phyloP scores from a whole-genome alignment of 64 coral and sea anemone genomes.

The Pocillopora verrucosa region DNA sequence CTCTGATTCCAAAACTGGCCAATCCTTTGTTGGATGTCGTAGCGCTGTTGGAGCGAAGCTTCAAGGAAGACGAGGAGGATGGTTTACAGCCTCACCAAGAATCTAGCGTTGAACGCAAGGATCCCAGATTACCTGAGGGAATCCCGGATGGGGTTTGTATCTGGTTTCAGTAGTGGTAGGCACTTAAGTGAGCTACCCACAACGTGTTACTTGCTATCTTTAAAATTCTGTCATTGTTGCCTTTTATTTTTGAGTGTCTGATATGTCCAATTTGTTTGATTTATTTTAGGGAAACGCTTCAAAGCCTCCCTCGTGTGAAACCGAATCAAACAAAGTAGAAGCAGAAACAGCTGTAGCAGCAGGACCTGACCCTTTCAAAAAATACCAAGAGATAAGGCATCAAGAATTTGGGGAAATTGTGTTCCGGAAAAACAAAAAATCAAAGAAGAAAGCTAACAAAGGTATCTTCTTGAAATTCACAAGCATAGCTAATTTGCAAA shows the following conservation, averaged over 20 bases:
- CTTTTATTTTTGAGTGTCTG: too few species aligned
- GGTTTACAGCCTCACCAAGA: not conserved
- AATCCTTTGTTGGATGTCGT: slow-evolving; percentile 72
- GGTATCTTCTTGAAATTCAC: not conserved
- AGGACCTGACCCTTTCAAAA: slow-evolving; percentile 23
- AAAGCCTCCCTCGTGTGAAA: not conserved
- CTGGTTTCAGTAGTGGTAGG: not conserved
- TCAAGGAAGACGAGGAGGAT: slow-evolving; percentile 14
- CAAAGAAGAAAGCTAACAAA: slow-evolving; percentile 60
- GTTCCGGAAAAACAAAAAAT: slow-evolving; percentile 63
- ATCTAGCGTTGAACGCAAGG: not conserved
- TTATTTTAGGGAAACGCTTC: too few species aligned
- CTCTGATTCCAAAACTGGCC: slow-evolving; percentile 75
- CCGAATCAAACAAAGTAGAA: not conserved
- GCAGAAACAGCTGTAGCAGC: not conserved
- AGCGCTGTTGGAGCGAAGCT: not conserved
- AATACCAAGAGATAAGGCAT: slow-evolving; percentile 60
- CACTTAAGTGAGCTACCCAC: too few species aligned
- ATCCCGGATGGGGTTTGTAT: not conserved
- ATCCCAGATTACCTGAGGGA: not conserved
- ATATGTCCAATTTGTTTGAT: not conserved
- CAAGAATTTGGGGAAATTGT: slow-evolving; percentile 94
- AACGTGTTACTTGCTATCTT: too few species aligned
- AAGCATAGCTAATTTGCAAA: not conserved
- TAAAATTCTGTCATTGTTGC: too few species aligned